Percentiles rank a stretch among this genome's conserved stretches.
Conservation (phyloP, 2,113 vertebrate genomes). For the Puntigrus tetrazona region DNA sequence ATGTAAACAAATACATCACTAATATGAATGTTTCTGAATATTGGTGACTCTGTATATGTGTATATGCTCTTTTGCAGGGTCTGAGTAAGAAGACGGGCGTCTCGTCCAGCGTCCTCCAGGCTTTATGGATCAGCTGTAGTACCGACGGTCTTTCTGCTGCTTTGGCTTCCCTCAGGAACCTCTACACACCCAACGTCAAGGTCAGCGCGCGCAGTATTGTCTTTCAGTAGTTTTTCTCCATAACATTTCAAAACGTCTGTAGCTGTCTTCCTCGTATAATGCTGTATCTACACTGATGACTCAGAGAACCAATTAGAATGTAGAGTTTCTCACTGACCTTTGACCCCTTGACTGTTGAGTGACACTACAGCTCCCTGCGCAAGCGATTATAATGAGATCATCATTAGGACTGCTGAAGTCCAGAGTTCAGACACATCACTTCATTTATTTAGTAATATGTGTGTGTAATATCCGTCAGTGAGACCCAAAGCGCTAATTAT, state of each 20-base stretch:
- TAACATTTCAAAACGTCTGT: not conserved
- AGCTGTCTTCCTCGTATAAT: not conserved
- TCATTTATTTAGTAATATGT: not conserved
- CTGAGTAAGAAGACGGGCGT: slow-evolving; percentile 55
- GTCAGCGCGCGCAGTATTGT: slow-evolving; percentile 12
- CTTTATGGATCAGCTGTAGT: slow-evolving; percentile 52
- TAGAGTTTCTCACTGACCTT: not conserved
- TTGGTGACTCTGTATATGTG: not conserved
- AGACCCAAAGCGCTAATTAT: not conserved
- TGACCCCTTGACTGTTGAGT: not conserved
- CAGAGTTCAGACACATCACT: not conserved
- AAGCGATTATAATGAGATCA: not conserved
- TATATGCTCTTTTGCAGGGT: slow-evolving; percentile 38
- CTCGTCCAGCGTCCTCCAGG: slow-evolving; percentile 55
- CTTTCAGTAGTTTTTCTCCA: not conserved
- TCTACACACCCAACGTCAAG: slow-evolving; percentile 59
- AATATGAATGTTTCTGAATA: no score
- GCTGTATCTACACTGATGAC: not conserved
- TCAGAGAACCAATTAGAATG: slow-evolving; percentile 22
- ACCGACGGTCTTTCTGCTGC: slow-evolving; percentile 55
- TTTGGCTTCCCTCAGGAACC: slow-evolving; percentile 52
- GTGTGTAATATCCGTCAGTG: not conserved
- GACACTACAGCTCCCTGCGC: not conserved
- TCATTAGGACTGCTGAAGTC: slow-evolving; percentile 5
- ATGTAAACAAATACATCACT: no score